phyloP scores from a whole-genome alignment of 2,888 invertebrate genomes.

The Macrophya alboannulata region DNA sequence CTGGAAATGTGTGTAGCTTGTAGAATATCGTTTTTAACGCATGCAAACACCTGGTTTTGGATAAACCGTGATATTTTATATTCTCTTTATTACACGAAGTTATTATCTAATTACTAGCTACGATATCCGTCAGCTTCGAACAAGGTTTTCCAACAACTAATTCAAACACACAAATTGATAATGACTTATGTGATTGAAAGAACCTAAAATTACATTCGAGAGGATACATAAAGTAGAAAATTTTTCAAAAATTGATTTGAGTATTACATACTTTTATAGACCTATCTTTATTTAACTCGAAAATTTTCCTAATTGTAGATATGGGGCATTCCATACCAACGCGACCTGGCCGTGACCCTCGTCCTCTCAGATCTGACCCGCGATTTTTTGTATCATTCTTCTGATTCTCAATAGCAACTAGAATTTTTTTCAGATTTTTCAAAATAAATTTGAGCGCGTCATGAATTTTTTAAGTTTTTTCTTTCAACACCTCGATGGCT shows the following conservation, averaged over 20 bases:
- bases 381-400: too few relatives aligned
- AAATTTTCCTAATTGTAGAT: background rate
- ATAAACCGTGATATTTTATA: conserved; percentile 14
- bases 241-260: background rate
- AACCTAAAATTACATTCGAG: background rate
- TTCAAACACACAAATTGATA: background rate
- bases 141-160: background rate
- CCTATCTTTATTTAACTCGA: background rate
- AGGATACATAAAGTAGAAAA: background rate
- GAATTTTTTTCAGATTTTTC: too few relatives aligned
- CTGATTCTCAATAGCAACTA: too few relatives aligned
- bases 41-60: background rate
- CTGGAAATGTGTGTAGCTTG: background rate
- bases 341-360: too few relatives aligned
- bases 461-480: too few relatives aligned
- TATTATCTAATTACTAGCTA: background rate
- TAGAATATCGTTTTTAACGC: background rate
- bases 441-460: too few relatives aligned
- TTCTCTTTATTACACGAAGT: conserved; percentile 11
- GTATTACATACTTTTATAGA: background rate
- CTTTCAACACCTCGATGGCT: too few relatives aligned
- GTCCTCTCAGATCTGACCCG: too few relatives aligned
- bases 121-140: conserved; percentile 17
- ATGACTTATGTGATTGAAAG: background rate
- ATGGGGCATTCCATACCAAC: too few relatives aligned